Evolutionary conservation across 2,797 vertebrate species (phyloP).

Genomic region (Sebastes elongatus): DNA sequence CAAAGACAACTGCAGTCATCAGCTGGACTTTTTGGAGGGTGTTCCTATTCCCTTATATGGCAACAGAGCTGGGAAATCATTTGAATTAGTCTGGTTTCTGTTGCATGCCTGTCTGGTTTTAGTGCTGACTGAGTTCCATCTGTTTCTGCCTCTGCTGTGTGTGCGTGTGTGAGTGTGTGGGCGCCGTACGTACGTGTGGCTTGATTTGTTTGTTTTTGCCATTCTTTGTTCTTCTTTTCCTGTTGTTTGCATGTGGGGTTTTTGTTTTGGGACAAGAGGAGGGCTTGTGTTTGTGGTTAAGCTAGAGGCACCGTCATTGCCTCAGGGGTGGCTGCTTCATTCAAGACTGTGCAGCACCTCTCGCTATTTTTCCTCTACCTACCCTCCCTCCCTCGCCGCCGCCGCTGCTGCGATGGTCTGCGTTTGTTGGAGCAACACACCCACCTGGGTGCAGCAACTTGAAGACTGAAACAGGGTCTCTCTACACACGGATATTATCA

Average conservation of each 20-base stretch:
- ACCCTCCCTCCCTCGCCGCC: neutral
- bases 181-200: conserved; percentile 30
- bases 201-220: conserved; percentile 71
- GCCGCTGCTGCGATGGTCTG: conserved; percentile 40
- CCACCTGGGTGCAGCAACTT: conserved; percentile 52
- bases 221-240: conserved; percentile 58
- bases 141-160: conserved; percentile 56
- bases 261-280: conserved; percentile 69
- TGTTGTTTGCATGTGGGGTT: conserved; percentile 69
- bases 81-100: conserved; percentile 84
- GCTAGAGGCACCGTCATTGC: conserved; percentile 52
- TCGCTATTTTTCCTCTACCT: conserved; percentile 40
- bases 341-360: conserved; percentile 47
- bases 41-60: conserved; percentile 84
- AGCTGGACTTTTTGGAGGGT: conserved; percentile 75
- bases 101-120: conserved; percentile 77
- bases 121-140: conserved; percentile 72
- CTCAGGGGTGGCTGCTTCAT: conserved; percentile 59
- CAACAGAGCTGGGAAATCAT: conserved; percentile 80
- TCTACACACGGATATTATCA: conserved; percentile 8
- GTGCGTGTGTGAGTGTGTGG: conserved; percentile 46
- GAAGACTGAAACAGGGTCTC: conserved; percentile 20
- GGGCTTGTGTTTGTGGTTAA: conserved; percentile 70
- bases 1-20: conserved; percentile 76
- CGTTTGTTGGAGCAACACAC: conserved; percentile 67